phyloP scores from a whole-genome alignment of 92 coral and sea anemone species.

The Porites divaricata region DNA sequence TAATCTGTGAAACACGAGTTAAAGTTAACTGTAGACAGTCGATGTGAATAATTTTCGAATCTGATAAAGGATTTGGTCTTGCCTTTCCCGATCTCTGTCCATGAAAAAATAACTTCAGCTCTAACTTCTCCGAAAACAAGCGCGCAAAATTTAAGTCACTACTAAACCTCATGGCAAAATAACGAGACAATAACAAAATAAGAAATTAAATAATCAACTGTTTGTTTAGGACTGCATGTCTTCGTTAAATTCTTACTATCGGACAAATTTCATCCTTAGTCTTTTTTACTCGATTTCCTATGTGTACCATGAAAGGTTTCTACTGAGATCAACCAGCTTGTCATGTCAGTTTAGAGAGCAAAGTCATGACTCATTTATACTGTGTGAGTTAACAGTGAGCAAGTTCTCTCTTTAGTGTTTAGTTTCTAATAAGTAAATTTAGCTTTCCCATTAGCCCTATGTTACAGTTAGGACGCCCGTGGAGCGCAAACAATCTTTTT shows the following conservation, averaged over 20 bases:
- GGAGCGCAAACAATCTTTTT: not conserved
- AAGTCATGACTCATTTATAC: slow-evolving; percentile 9
- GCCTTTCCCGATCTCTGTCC: too few relatives aligned
- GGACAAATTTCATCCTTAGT: too few relatives aligned
- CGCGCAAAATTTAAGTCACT: too few relatives aligned
- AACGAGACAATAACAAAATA: too few relatives aligned
- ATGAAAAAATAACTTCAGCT: too few relatives aligned
- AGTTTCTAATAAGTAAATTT: slow-evolving; percentile 13
- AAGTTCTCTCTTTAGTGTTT: slow-evolving; percentile 6
- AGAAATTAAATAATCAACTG: not conserved
- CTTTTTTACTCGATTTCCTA: too few relatives aligned
- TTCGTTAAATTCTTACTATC: not conserved
- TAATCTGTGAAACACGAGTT: too few relatives aligned
- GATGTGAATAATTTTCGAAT: too few relatives aligned
- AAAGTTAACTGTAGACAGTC: too few relatives aligned
- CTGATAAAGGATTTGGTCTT: too few relatives aligned
- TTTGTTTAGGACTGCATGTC: not conserved
- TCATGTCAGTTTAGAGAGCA: not conserved
- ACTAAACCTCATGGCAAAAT: not conserved
- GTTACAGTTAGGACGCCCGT: slow-evolving; percentile 25
- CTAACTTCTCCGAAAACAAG: too few relatives aligned
- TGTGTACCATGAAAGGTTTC: not conserved
- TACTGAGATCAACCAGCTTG: not conserved
- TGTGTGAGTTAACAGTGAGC: not conserved
- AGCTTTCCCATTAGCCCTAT: not conserved